These are phyloP conservation scores for Melanotaenia maccullochi DNA, from an alignment of 2,797 vertebrate species.

Conservation along the genomic window DNA sequence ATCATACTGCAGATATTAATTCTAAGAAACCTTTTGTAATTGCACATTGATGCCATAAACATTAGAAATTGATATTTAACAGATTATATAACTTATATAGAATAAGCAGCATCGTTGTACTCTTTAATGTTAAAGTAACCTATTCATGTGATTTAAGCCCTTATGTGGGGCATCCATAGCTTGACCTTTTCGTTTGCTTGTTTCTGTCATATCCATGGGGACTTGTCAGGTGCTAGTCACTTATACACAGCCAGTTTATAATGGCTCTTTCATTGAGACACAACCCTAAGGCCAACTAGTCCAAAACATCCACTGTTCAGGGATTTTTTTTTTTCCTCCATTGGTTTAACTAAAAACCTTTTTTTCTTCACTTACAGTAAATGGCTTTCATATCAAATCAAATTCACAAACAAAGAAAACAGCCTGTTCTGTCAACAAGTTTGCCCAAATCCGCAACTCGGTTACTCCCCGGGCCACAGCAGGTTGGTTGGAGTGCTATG, in stretches of 20 bases:
- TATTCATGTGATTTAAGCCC: background rate
- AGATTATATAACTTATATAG: constrained; percentile 33
- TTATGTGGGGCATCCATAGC: background rate
- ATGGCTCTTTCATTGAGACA: constrained; percentile 61
- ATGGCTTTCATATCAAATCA: constrained; percentile 44
- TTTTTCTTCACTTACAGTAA: constrained; percentile 39
- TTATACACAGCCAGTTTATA: constrained; percentile 50
- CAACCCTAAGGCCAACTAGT: constrained; percentile 48
- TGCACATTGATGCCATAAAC: background rate
- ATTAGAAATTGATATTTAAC: background rate
- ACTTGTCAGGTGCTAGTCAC: constrained; percentile 65
- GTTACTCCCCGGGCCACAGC: constrained; percentile 31
- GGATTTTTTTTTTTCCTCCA: constrained; percentile 12
- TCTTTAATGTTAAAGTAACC: constrained; percentile 3
- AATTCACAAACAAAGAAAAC: constrained; percentile 50
- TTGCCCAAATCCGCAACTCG: constrained; percentile 35
- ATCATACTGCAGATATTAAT: background rate
- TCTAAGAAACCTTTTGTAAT: constrained; percentile 8
- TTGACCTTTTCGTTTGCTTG: constrained; percentile 14
- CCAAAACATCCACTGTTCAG: constrained; percentile 10
- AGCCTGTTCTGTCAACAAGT: constrained; percentile 33
- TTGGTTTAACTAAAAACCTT: constrained; percentile 10
- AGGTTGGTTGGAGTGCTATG: constrained; percentile 54
- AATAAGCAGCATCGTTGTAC: constrained; percentile 7
- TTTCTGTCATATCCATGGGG: constrained; percentile 34